A percentile compares a stretch with the other conserved stretches of the same genome.
Conservation (phyloP, 2,888 invertebrate species). For the Acronicta leporina region DNA sequence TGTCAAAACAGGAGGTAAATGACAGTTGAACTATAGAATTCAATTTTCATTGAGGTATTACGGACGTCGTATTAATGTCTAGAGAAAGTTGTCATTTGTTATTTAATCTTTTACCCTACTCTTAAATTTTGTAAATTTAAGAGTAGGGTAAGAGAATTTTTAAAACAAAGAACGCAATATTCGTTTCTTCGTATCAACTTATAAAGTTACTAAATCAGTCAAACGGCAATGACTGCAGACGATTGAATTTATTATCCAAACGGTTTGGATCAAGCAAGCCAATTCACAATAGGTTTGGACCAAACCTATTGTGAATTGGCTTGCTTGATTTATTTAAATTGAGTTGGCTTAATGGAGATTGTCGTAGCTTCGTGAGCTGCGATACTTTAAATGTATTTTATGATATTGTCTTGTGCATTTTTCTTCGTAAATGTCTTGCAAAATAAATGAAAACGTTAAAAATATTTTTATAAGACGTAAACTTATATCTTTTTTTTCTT, state of each 20-base stretch:
- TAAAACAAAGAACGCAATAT: constrained; percentile 13
- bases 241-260: constrained; percentile 48
- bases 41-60: too few species aligned
- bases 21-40: too few species aligned
- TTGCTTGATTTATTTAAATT: constrained; percentile 48
- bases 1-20: too few species aligned
- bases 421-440: neutral
- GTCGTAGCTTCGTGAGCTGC: constrained; percentile 11
- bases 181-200: constrained; percentile 18
- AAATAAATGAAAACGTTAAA: neutral
- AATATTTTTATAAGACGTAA: too few species aligned
- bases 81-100: too few species aligned
- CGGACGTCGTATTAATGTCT: too few species aligned
- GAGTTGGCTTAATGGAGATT: constrained; percentile 33
- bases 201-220: constrained; percentile 34
- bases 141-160: too few species aligned
- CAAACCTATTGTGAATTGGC: constrained; percentile 42
- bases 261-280: constrained; percentile 37
- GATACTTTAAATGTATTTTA: constrained; percentile 32
- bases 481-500: too few species aligned
- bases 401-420: constrained; percentile 1
- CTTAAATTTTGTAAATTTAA: too few species aligned
- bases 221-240: constrained; percentile 33
- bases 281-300: constrained; percentile 45
- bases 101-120: too few species aligned